phyloP scores from a whole-genome alignment of 2,113 vertebrate species.

The Neodon shergylaensis region DNA sequence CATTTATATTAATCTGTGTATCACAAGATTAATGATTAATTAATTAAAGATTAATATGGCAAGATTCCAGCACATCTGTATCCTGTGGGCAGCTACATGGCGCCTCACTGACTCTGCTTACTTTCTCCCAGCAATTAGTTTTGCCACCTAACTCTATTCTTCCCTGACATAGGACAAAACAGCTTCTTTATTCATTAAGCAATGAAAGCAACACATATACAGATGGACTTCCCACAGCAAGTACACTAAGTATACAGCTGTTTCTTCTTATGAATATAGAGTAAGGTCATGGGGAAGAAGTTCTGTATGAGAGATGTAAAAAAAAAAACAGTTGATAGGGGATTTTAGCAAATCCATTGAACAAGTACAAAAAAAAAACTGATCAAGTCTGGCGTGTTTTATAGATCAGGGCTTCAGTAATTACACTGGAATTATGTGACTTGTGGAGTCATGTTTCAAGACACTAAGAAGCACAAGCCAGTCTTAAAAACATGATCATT shows the following conservation, averaged over 20 bases:
- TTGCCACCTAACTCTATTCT: no score
- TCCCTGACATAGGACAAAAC: no score
- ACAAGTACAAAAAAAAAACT: not conserved
- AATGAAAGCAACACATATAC: no score
- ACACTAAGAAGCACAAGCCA: not conserved
- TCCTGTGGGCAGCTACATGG: no score
- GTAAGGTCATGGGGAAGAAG: not conserved
- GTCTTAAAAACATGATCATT: not conserved
- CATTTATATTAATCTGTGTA: no score
- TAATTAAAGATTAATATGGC: no score
- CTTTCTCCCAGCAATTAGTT: no score
- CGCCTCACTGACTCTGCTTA: no score
- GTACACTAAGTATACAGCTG: not conserved
- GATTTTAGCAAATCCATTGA: not conserved
- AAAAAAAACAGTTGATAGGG: not conserved
- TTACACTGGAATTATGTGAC: not conserved
- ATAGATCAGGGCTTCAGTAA: not conserved
- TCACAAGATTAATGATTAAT: no score
- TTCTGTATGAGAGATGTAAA: not conserved
- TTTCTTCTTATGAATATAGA: not conserved
- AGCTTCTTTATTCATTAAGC: no score
- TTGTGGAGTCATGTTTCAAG: not conserved
- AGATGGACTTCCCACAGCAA: not conserved
- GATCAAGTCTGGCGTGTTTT: not conserved
- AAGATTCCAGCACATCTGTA: no score